Evolutionary conservation across 2,113 vertebrate species (phyloP).

Genomic region (Burhinus bistriatus): DNA sequence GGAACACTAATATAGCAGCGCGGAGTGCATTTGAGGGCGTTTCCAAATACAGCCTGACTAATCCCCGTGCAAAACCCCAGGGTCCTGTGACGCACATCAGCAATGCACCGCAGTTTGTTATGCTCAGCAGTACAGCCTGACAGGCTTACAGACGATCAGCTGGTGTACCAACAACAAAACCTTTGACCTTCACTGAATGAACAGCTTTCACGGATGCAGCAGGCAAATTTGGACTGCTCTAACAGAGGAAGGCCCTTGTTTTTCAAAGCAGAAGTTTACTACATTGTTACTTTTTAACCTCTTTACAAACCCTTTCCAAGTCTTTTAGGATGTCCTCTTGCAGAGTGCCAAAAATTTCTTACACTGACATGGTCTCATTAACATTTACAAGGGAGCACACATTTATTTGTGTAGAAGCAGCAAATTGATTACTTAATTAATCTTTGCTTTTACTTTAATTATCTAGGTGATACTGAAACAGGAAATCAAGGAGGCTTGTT

Average conservation of each 20-base stretch:
- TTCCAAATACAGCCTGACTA: conserved; percentile 72
- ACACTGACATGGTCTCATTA: background rate
- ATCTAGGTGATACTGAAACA: background rate
- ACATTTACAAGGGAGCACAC: background rate
- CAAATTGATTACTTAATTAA: background rate
- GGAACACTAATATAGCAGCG: conserved; percentile 83
- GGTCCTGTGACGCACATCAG: conserved; percentile 61
- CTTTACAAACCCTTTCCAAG: background rate
- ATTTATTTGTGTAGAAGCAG: background rate
- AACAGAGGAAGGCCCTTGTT: background rate
- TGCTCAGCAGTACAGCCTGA: conserved; percentile 35
- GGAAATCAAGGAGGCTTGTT: background rate
- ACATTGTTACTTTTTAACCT: background rate
- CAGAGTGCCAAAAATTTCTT: background rate
- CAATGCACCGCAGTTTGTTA: conserved; percentile 28
- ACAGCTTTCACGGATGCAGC: background rate
- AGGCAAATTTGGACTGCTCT: background rate
- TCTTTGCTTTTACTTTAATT: conserved; percentile 11
- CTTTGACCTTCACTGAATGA: conserved; percentile 11
- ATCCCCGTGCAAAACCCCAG: conserved; percentile 66
- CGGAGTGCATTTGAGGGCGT: conserved; percentile 73
- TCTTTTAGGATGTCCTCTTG: background rate
- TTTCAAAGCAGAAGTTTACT: background rate
- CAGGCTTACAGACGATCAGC: conserved; percentile 16
- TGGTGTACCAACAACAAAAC: conserved; percentile 9